Conservation (phyloP, 2,888 invertebrate species). For the Cyrtodaria siliqua region DNA sequence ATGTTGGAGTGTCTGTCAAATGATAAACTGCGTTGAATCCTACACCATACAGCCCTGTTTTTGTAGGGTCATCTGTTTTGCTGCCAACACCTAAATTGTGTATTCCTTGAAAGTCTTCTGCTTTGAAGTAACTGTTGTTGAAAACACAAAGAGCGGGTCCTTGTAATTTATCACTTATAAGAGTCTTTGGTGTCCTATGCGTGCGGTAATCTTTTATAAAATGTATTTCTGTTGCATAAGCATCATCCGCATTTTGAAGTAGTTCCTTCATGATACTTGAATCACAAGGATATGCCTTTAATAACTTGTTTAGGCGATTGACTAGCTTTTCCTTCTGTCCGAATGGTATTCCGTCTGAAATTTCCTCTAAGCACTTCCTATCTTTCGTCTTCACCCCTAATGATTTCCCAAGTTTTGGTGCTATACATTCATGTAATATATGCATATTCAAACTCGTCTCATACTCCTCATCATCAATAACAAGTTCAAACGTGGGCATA, state of each 20-base stretch:
- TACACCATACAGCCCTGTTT: conserved; percentile 79
- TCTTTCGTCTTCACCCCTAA: conserved; percentile 69
- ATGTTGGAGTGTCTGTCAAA: conserved; percentile 77
- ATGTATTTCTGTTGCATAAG: conserved; percentile 79
- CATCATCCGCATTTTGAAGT: conserved; percentile 83
- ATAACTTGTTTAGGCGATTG: conserved; percentile 76
- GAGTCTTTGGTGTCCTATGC: conserved; percentile 31
- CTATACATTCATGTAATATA: conserved; percentile 67
- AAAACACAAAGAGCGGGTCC: conserved; percentile 77
- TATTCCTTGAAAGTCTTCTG: conserved; percentile 73
- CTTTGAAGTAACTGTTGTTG: conserved; percentile 71
- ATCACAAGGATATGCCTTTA: conserved; percentile 81
- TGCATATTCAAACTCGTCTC: conserved; percentile 59
- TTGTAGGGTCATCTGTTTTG: conserved; percentile 73
- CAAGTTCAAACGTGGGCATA: conserved; percentile 64
- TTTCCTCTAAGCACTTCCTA: conserved; percentile 28
- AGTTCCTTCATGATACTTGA: conserved; percentile 82
- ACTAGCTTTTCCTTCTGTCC: conserved; percentile 82
- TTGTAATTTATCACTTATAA: conserved; percentile 48
- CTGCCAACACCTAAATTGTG: conserved; percentile 76
- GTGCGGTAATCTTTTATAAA: conserved; percentile 78
- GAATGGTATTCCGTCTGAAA: conserved; percentile 69
- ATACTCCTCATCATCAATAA: conserved; percentile 72
- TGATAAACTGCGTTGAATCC: conserved; percentile 81
- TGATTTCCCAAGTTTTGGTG: conserved; percentile 65